Evolutionary conservation across 2,888 invertebrate species (phyloP), one percentile per base, ranked within the genome.

Genomic region (Eurytoma californica): DNA sequence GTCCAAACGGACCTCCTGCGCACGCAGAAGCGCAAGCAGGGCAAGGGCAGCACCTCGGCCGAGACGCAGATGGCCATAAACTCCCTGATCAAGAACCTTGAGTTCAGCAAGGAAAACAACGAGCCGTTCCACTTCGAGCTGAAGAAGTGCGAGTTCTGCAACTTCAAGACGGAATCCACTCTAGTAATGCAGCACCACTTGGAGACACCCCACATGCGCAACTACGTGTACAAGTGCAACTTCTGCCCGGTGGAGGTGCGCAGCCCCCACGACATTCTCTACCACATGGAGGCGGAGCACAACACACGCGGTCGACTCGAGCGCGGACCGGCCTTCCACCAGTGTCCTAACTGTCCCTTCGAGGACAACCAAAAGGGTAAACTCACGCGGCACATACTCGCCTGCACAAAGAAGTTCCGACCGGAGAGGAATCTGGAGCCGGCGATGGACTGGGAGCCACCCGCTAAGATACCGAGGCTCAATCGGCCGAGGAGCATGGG

Each of bases 301-400:
- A 95, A 95, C 84, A 94, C 95, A 18, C 93, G 95, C 84, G 97
- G 96, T 5, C 94, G 95, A 81, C 91, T 98, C 80, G 97, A 97
- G 86, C 93, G 96, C 82, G 96, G 96, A 0, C 95, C 95, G 39
- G 95, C 96, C 0, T 95, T 95, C 90, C 97, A 97, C 90, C 97
- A 97, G 88, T 98, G 98, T 89, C 95, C 96, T 0, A 96, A 97
- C 87, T 98, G 98, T 91, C 96, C 97, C 0, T 98, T 97, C 87
- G 98, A 98, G 90, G 97, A 97, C 85, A 97, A 97, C 86, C 96
- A 97, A 74, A 97, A 97, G 91, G 96, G 96, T 47, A 97, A 97
- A 90, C 91, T 98, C 84, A 96, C 95, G 0, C 93, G 97, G 57
- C 98, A 98, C 91, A 93, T 95, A 83, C 93, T 96, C 80, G 95